Evolutionary conservation across 1,140 invertebrate genomes (phyloP).

Genomic region (Ceratitis capitata): DNA sequence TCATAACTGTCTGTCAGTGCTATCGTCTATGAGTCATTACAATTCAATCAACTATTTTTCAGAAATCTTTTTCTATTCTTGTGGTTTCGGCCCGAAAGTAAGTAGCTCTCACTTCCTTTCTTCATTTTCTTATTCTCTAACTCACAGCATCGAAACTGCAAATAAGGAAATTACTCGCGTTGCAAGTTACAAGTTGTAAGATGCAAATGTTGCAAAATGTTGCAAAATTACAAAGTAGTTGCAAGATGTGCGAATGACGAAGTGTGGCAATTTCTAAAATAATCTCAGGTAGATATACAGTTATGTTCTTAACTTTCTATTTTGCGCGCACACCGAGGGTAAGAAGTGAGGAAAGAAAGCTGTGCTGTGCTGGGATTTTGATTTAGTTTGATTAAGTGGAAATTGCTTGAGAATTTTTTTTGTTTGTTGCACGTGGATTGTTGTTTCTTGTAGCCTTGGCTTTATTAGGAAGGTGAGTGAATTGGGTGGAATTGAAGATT

Average conservation of each 20-base stretch:
- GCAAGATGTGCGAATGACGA: not conserved
- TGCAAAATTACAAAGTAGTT: constrained; percentile 7
- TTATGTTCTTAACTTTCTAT: too few relatives aligned
- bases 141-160: not conserved
- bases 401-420: not conserved
- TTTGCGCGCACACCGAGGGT: not conserved
- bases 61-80: too few relatives aligned
- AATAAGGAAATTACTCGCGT: constrained; percentile 15
- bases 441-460: too few relatives aligned
- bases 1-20: too few relatives aligned
- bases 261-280: constrained; percentile 1
- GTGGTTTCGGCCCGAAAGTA: too few relatives aligned
- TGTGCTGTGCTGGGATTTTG: not conserved
- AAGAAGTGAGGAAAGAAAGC: too few relatives aligned
- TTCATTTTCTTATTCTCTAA: not conserved
- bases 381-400: constrained; percentile 11
- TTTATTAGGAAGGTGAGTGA: too few relatives aligned
- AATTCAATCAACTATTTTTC: too few relatives aligned
- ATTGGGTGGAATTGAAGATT: too few relatives aligned
- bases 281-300: not conserved
- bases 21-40: too few relatives aligned
- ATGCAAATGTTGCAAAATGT: constrained; percentile 2
- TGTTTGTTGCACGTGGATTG: not conserved
- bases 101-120: too few relatives aligned
- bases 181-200: not conserved